These are phyloP conservation scores for Spinus olivaceus DNA, from an alignment of 2,797 vertebrate genomes.

Conservation along the genomic window DNA sequence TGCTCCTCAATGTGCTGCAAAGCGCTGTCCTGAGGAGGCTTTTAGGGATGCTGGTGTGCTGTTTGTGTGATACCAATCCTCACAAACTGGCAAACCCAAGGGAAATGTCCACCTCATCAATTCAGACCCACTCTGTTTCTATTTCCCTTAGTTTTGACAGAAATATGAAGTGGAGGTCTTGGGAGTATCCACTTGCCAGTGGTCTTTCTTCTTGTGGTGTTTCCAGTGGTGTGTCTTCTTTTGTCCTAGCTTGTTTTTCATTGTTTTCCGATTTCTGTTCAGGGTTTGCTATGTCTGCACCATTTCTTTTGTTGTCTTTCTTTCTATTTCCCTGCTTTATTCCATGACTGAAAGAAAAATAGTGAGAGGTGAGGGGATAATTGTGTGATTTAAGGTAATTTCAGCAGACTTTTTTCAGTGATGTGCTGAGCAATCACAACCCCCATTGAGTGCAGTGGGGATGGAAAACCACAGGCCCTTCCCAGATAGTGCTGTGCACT, in stretches of 20 bases:
- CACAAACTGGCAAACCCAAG: slow-evolving; percentile 58
- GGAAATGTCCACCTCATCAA: slow-evolving; percentile 68
- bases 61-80: not conserved
- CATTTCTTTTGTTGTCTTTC: slow-evolving; percentile 46
- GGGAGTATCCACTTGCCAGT: not conserved
- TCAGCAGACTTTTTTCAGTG: slow-evolving; percentile 6
- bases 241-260: not conserved
- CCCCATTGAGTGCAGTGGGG: slow-evolving; percentile 26
- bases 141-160: slow-evolving; percentile 65
- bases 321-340: not conserved
- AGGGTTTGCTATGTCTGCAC: not conserved
- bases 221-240: not conserved
- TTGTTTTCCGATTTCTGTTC: slow-evolving; percentile 51
- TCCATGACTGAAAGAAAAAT: not conserved
- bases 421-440: slow-evolving; percentile 45
- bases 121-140: slow-evolving; percentile 73
- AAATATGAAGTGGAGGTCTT: not conserved
- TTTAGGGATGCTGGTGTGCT: slow-evolving; percentile 13
- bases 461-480: slow-evolving; percentile 26
- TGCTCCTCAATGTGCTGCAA: slow-evolving; percentile 70
- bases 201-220: not conserved
- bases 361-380: slow-evolving; percentile 10
- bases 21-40: slow-evolving; percentile 46
- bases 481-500: slow-evolving; percentile 14
- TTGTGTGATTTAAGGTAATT: slow-evolving; percentile 60